phyloP scores from a whole-genome alignment of 2,888 invertebrate genomes.

The Syrista parreyssii region DNA sequence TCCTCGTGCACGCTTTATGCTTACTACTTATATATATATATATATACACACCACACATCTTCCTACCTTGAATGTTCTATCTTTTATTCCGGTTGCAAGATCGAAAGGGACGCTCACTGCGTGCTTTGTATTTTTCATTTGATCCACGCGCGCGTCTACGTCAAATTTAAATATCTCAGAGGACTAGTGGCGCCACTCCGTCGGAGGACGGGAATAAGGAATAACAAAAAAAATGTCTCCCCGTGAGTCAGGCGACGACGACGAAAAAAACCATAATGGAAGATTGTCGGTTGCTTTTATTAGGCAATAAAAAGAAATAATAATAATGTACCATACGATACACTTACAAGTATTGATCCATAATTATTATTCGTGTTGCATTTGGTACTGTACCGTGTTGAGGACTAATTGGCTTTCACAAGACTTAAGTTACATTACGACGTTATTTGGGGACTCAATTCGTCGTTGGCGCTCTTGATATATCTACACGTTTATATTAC shows the following conservation, averaged over 20 bases:
- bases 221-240: neutral
- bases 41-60: conserved; percentile 9
- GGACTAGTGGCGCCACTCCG: neutral
- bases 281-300: neutral
- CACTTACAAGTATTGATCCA: neutral
- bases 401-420: neutral
- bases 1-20: neutral
- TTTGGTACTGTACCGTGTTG: neutral
- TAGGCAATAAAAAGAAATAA: neutral
- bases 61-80: neutral
- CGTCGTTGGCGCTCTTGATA: neutral
- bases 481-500: neutral
- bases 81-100: neutral
- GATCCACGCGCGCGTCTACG: neutral
- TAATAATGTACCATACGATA: neutral
- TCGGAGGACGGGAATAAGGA: neutral
- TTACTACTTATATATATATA: neutral
- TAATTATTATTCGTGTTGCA: neutral
- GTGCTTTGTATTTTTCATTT: neutral
- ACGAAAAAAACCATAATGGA: neutral
- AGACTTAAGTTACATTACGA: neutral
- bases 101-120: neutral
- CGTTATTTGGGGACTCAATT: neutral
- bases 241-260: neutral
- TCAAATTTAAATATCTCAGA: neutral